These are phyloP conservation scores for Norana najaformis DNA, from an alignment of 2,888 invertebrate species.

Conservation along the genomic window DNA sequence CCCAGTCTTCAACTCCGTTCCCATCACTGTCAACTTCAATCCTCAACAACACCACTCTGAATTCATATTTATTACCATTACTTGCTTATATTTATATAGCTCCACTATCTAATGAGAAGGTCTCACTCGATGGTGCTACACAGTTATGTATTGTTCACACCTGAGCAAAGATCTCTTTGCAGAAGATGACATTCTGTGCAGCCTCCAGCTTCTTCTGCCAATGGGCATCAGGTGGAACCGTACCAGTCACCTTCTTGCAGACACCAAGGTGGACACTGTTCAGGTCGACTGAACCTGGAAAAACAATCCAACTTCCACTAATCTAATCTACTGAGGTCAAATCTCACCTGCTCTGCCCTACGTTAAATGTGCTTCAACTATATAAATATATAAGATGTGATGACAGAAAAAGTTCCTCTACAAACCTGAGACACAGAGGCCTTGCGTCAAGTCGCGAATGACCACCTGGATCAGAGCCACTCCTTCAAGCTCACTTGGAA, in stretches of 20 bases:
- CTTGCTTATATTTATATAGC: neutral
- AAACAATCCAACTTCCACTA: neutral
- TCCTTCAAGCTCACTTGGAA: constrained; percentile 91
- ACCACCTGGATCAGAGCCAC: constrained; percentile 93
- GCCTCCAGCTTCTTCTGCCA: constrained; percentile 97
- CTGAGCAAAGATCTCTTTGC: constrained; percentile 92
- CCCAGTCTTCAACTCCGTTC: too few species aligned
- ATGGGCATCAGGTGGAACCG: constrained; percentile 64
- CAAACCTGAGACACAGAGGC: neutral
- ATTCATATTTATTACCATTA: neutral
- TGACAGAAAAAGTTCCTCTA: neutral
- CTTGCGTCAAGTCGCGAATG: constrained; percentile 65
- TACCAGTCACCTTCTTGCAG: constrained; percentile 50
- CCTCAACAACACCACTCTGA: neutral
- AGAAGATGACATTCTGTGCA: constrained; percentile 94
- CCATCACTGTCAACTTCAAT: too few species aligned
- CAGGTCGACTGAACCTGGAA: constrained; percentile 54
- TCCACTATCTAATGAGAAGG: neutral
- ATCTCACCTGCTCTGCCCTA: neutral
- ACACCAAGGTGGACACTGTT: constrained; percentile 55
- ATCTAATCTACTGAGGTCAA: neutral
- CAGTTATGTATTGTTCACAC: constrained; percentile 44
- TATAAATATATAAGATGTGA: neutral
- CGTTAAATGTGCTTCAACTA: neutral
- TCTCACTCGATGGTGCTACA: neutral